These are phyloP conservation scores for Andinoacara biseriatus DNA, from an alignment of 2,113 vertebrate genomes.

Conservation along the genomic window DNA sequence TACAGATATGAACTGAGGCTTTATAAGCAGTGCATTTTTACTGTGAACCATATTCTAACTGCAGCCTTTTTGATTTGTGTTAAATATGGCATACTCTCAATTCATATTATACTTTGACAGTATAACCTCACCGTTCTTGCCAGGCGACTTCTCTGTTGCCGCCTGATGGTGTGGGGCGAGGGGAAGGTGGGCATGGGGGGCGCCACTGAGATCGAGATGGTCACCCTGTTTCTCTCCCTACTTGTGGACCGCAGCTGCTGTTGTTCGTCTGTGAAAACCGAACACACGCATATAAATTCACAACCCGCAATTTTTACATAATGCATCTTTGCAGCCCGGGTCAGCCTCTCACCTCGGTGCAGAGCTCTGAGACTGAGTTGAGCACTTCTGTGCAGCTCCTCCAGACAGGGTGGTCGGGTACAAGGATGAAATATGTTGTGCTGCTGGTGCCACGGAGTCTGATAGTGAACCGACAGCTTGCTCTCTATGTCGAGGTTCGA, in stretches of 20 bases:
- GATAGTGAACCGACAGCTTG: constrained; percentile 93
- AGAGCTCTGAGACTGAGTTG: constrained; percentile 90
- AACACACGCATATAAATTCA: not conserved
- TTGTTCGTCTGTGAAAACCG: constrained; percentile 60
- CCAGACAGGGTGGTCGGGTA: constrained; percentile 89
- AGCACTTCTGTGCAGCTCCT: constrained; percentile 92
- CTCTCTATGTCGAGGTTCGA: constrained; percentile 96
- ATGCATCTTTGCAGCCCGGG: not conserved
- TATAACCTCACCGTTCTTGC: constrained; percentile 84
- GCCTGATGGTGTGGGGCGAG: constrained; percentile 85
- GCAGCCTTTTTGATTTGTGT: not conserved
- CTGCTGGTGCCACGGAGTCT: constrained; percentile 93
- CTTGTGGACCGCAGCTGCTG: constrained; percentile 79
- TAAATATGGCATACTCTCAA: not conserved
- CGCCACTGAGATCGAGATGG: constrained; percentile 84
- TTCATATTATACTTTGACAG: not conserved
- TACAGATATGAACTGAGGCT: not conserved
- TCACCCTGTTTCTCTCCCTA: constrained; percentile 85
- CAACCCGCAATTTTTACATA: not conserved
- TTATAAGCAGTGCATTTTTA: not conserved
- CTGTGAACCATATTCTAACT: not conserved
- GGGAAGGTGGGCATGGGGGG: constrained; percentile 92
- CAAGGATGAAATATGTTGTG: constrained; percentile 92
- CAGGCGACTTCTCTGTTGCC: constrained; percentile 87
- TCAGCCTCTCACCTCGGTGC: constrained; percentile 83